These are phyloP conservation scores for Syritta pipiens DNA, from an alignment of 2,888 invertebrate genomes.

Conservation along the genomic window DNA sequence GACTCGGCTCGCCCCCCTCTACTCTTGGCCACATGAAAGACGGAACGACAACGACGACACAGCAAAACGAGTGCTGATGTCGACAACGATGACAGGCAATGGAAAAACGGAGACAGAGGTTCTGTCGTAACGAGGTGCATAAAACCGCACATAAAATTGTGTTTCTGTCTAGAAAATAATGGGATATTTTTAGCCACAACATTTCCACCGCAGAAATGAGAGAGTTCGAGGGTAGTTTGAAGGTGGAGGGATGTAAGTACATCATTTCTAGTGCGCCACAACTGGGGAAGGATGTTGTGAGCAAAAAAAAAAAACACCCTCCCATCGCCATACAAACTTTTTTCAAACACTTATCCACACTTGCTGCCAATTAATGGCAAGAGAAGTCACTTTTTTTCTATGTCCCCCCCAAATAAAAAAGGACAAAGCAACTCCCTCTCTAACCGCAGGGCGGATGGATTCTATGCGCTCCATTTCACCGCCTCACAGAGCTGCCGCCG, in stretches of 20 bases:
- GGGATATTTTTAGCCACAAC: conserved; percentile 68
- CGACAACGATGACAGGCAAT: conserved; percentile 46
- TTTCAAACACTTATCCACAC: conserved; percentile 51
- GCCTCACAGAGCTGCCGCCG: conserved; percentile 8
- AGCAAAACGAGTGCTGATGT: conserved; percentile 34
- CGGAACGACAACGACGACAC: conserved; percentile 20
- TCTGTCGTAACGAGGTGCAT: conserved; percentile 66
- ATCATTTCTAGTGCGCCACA: conserved; percentile 29
- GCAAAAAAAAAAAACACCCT: no score
- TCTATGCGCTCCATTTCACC: conserved; percentile 31
- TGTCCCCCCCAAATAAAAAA: background rate
- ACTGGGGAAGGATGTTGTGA: background rate
- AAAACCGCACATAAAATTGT: conserved; percentile 69
- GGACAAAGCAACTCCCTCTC: background rate
- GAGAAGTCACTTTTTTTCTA: conserved; percentile 7
- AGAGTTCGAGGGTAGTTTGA: background rate
- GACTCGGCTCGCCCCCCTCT: background rate
- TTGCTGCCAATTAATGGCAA: conserved; percentile 53
- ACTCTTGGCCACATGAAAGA: conserved; percentile 51
- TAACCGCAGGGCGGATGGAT: background rate
- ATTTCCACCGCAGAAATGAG: conserved; percentile 54
- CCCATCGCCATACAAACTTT: background rate
- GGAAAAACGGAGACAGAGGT: conserved; percentile 11
- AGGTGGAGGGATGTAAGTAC: conserved; percentile 21
- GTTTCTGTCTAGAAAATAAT: conserved; percentile 68